Evolutionary conservation across 2,113 vertebrate species (phyloP).

Genomic region (Ageneiosus marmoratus): DNA sequence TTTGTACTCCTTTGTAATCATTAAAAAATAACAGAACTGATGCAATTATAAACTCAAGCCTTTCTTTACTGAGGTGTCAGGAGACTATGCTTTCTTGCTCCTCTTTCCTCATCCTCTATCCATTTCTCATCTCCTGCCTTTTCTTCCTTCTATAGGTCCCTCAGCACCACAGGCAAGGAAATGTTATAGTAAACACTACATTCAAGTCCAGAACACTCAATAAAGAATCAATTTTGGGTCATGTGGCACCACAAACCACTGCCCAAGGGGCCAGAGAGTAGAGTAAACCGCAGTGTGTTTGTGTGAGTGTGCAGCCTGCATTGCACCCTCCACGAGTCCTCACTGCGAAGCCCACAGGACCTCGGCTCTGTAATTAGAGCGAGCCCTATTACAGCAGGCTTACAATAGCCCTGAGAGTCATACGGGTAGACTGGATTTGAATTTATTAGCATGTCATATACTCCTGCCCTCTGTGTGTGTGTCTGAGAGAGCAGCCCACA

Average conservation of each 20-base stretch:
- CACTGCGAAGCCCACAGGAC: slow-evolving; percentile 38
- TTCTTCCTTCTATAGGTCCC: slow-evolving; percentile 15
- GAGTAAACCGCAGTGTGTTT: slow-evolving; percentile 10
- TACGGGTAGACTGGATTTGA: slow-evolving; percentile 43
- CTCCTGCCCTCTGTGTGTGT: slow-evolving; percentile 10
- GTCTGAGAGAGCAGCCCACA: not conserved
- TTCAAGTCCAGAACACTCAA: slow-evolving; percentile 57
- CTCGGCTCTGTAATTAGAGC: slow-evolving; percentile 50
- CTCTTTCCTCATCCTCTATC: not conserved
- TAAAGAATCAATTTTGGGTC: slow-evolving; percentile 62
- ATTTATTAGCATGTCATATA: slow-evolving; percentile 56
- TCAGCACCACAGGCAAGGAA: slow-evolving; percentile 54
- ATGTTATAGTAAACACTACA: slow-evolving; percentile 63
- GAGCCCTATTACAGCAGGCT: slow-evolving; percentile 43
- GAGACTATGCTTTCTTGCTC: not conserved
- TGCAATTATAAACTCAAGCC: slow-evolving; percentile 21
- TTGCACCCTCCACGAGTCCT: slow-evolving; percentile 13
- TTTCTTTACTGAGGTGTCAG: slow-evolving; percentile 28
- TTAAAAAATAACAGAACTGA: not conserved
- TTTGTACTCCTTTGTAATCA: not conserved
- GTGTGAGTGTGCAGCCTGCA: slow-evolving; percentile 18
- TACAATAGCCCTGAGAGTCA: slow-evolving; percentile 42
- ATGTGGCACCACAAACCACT: slow-evolving; percentile 44
- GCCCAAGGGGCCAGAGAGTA: slow-evolving; percentile 49
- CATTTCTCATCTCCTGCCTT: slow-evolving; percentile 7